These are phyloP conservation scores for Myiotriccus ornatus DNA, from an alignment of 2,797 vertebrate species.

Conservation along the genomic window DNA sequence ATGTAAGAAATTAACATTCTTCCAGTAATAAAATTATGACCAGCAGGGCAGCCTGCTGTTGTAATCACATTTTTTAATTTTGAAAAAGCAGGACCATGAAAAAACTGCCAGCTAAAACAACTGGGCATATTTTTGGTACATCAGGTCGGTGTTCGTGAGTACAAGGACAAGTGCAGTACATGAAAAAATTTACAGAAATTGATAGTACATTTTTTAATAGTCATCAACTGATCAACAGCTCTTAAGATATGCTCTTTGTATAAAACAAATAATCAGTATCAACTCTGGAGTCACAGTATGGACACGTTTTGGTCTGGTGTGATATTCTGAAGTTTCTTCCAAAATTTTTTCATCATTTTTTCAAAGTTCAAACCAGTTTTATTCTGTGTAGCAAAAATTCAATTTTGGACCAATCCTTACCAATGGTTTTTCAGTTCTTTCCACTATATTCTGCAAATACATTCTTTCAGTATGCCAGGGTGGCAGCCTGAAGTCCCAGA, in stretches of 20 bases:
- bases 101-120: not conserved
- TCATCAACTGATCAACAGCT: not conserved
- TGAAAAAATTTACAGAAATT: not conserved
- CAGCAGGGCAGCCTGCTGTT: not conserved
- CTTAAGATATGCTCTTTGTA: not conserved
- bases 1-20: not conserved
- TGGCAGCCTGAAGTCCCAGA: not conserved
- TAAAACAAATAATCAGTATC: not conserved
- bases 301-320: not conserved
- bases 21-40: not conserved
- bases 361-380: not conserved
- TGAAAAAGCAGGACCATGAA: not conserved
- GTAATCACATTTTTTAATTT: not conserved
- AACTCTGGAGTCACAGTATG: not conserved
- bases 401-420: not conserved
- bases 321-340: not conserved
- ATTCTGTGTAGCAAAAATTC: not conserved
- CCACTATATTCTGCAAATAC: not conserved
- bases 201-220: not conserved
- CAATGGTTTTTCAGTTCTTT: not conserved
- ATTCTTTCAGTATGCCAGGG: not conserved
- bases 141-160: accelerated
- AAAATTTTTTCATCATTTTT: not conserved
- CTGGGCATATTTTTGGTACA: not conserved
- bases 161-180: accelerated